Percentiles rank a stretch among this genome's conserved stretches.
Conservation (phyloP, 2,797 vertebrate species). For the Hippoglossus hippoglossus region DNA sequence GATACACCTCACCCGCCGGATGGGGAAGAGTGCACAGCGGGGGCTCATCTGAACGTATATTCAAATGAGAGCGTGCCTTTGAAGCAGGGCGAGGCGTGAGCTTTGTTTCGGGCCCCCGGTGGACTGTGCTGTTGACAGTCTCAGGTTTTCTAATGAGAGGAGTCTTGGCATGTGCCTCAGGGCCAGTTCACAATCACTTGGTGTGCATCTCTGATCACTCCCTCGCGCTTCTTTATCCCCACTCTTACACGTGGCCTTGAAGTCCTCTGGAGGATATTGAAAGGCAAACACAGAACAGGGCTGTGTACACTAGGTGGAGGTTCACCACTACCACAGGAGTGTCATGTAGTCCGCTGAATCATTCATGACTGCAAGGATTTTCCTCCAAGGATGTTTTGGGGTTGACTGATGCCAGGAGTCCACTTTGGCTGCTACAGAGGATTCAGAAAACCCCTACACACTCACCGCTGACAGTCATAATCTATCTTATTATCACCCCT, state of each 20-base stretch:
- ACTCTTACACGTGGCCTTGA: constrained; percentile 77
- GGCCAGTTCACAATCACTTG: constrained; percentile 84
- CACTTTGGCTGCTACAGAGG: neutral
- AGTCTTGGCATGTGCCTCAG: constrained; percentile 77
- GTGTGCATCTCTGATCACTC: constrained; percentile 81
- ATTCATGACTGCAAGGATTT: constrained; percentile 23
- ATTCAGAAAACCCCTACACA: constrained; percentile 19
- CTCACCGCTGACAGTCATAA: neutral
- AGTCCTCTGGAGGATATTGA: constrained; percentile 69
- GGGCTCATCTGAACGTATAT: constrained; percentile 74
- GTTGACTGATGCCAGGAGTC: constrained; percentile 26
- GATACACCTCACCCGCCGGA: constrained; percentile 41
- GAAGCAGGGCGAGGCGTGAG: constrained; percentile 69
- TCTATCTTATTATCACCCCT: constrained; percentile 19
- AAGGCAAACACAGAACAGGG: constrained; percentile 72
- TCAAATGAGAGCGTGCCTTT: constrained; percentile 74
- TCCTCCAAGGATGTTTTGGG: constrained; percentile 28
- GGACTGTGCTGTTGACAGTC: constrained; percentile 71
- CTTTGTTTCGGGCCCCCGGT: constrained; percentile 77
- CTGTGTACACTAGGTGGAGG: constrained; percentile 19
- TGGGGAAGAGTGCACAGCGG: constrained; percentile 27
- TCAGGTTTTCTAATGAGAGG: constrained; percentile 79
- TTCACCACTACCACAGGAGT: constrained; percentile 18
- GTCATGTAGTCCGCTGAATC: constrained; percentile 45
- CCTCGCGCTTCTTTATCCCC: constrained; percentile 48